Percentiles rank a stretch among this genome's conserved stretches.
Conservation (phyloP, 1,140 invertebrate species). For the Tetraneura akinire region DNA sequence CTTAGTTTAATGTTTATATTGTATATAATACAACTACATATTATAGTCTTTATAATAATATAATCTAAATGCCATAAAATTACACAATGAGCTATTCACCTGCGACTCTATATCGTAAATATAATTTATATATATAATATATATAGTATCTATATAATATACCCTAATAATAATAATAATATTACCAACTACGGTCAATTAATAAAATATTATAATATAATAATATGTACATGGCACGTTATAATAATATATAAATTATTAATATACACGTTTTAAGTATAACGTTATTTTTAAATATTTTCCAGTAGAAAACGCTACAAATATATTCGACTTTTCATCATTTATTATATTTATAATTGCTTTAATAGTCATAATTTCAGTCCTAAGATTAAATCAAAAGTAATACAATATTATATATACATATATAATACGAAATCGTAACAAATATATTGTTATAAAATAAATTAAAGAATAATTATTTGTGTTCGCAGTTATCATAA, state of each 20-base stretch:
- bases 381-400: conserved; percentile 5
- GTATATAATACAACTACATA: background rate
- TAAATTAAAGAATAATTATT: no score
- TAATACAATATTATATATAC: background rate
- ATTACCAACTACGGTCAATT: conserved; percentile 7
- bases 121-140: background rate
- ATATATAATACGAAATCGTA: no score
- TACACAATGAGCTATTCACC: conserved; percentile 16
- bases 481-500: no score
- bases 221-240: background rate
- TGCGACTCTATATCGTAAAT: background rate
- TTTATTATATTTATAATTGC: background rate
- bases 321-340: conserved; percentile 29
- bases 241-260: background rate
- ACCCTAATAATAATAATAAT: conserved; percentile 7
- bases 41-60: background rate
- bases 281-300: background rate
- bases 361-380: conserved; percentile 33
- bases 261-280: no score
- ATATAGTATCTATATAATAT: background rate
- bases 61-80: background rate
- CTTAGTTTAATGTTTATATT: no score
- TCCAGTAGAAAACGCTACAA: conserved; percentile 45
- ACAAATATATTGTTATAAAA: no score
- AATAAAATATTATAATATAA: background rate